Evolutionary conservation across 2,797 vertebrate species (phyloP).

Genomic region (Pelodytes ibericus): DNA sequence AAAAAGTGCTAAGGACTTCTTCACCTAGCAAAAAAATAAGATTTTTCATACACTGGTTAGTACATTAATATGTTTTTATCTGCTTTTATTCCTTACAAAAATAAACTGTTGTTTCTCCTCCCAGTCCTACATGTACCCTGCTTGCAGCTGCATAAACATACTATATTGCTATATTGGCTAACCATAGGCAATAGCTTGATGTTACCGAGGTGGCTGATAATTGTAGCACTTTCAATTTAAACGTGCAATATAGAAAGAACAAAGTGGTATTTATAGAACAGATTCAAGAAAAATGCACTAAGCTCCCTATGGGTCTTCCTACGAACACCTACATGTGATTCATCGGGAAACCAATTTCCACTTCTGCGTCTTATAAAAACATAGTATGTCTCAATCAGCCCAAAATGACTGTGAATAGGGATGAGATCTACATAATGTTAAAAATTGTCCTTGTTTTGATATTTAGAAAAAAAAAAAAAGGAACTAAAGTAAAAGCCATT

Average conservation of each 20-base stretch:
- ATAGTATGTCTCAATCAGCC: neutral
- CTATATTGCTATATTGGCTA: neutral
- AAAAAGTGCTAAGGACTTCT: no score
- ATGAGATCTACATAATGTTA: neutral
- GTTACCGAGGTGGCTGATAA: neutral
- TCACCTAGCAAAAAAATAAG: no score
- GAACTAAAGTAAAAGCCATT: no score
- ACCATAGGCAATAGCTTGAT: neutral
- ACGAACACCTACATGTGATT: neutral
- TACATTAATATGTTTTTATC: no score
- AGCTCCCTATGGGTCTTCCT: neutral
- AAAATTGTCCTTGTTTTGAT: neutral
- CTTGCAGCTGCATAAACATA: neutral
- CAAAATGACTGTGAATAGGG: neutral
- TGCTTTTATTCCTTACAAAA: no score
- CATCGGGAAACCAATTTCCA: conserved; percentile 4
- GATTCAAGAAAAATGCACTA: neutral
- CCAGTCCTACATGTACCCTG: neutral
- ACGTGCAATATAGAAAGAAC: neutral
- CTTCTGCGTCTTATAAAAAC: neutral
- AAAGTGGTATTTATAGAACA: neutral
- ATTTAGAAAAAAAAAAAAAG: neutral
- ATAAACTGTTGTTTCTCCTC: neutral
- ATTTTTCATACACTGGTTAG: no score
- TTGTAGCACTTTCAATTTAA: neutral